These are phyloP conservation scores for Mus minutoides DNA, from an alignment of 2,797 vertebrate species.

Conservation along the genomic window DNA sequence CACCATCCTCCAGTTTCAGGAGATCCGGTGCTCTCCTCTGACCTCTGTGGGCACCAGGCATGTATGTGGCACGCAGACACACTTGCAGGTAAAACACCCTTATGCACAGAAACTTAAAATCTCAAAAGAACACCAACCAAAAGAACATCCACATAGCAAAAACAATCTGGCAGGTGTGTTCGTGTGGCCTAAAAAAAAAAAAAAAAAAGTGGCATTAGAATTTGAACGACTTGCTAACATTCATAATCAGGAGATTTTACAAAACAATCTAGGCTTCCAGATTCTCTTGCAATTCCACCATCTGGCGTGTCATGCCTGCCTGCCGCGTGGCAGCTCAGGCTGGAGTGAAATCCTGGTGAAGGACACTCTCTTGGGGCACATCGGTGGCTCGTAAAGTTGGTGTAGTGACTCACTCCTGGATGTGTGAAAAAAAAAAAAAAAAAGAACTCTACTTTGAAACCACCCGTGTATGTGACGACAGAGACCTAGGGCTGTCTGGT, in stretches of 20 bases:
- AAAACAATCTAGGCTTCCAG: slow-evolving; percentile 54
- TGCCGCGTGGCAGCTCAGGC: background rate
- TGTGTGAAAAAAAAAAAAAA: background rate
- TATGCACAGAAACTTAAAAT: background rate
- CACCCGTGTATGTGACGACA: background rate
- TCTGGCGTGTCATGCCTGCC: slow-evolving; percentile 38
- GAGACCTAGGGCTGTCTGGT: background rate
- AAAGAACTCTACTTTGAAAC: background rate
- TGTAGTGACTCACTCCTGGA: background rate
- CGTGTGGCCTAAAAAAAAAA: background rate
- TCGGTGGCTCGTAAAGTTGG: background rate
- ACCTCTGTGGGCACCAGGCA: background rate
- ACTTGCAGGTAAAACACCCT: background rate
- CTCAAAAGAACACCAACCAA: background rate
- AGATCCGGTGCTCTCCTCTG: background rate
- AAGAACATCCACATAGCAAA: background rate
- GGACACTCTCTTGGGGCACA: background rate
- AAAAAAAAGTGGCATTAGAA: slow-evolving; percentile 20
- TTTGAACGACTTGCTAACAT: slow-evolving; percentile 62
- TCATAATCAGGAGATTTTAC: slow-evolving; percentile 64
- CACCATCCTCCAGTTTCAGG: background rate
- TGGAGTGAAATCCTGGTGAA: background rate
- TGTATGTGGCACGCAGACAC: too few relatives aligned
- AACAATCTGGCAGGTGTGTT: slow-evolving; percentile 9
- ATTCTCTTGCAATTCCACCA: slow-evolving; percentile 51